Evolutionary conservation across 2,797 vertebrate species (phyloP).

Genomic region (Neosalanx taihuensis): DNA sequence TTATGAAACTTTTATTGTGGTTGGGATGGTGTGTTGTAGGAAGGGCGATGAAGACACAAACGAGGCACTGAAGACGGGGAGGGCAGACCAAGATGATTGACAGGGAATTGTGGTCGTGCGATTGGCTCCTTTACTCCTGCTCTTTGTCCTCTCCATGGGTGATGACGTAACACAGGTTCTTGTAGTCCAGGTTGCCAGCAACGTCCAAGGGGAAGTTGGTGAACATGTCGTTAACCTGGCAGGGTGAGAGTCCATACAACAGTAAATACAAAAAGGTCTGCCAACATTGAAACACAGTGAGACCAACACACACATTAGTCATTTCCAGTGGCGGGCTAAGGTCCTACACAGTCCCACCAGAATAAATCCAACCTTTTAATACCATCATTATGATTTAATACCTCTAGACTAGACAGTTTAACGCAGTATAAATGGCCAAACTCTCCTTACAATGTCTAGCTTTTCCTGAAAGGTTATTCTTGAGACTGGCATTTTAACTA

Average conservation of each 20-base stretch:
- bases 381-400: too few relatives aligned
- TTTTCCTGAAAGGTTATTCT: too few relatives aligned
- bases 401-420: too few relatives aligned
- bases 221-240: conserved; percentile 85
- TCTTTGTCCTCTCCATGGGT: conserved; percentile 90
- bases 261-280: too few relatives aligned
- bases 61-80: conserved; percentile 4
- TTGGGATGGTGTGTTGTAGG: conserved; percentile 8
- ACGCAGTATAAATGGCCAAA: too few relatives aligned
- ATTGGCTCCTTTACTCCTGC: conserved; percentile 56
- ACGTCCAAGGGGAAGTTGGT: conserved; percentile 85
- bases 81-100: not conserved
- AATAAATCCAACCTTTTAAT: too few relatives aligned
- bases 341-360: too few relatives aligned
- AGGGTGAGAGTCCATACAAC: conserved; percentile 20
- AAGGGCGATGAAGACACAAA: conserved; percentile 15
- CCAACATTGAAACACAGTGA: too few relatives aligned
- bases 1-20: conserved; percentile 36
- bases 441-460: too few relatives aligned
- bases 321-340: too few relatives aligned
- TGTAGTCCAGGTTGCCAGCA: conserved; percentile 87
- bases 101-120: not conserved
- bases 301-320: too few relatives aligned
- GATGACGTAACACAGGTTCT: conserved; percentile 88
- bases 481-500: too few relatives aligned